These are phyloP conservation scores for Myotis davidii DNA, from an alignment of 2,113 vertebrate genomes.

Conservation along the genomic window DNA sequence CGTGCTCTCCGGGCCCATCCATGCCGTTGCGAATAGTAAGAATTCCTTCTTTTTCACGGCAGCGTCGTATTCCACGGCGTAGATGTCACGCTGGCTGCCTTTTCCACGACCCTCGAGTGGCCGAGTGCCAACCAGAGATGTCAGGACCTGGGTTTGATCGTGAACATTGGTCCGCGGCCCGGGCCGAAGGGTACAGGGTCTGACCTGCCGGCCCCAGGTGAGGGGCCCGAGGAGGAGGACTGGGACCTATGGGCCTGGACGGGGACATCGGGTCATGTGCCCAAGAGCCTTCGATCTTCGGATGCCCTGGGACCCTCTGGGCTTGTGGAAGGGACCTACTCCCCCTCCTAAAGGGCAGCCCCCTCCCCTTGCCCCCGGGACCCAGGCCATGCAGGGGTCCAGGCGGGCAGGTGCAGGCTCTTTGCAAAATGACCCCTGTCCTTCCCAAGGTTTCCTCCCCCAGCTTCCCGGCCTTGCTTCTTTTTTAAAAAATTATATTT, in stretches of 20 bases:
- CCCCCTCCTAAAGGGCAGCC: neutral
- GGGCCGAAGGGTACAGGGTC: neutral
- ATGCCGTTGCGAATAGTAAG: too few species aligned
- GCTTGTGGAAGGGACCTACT: neutral
- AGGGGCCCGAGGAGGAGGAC: neutral
- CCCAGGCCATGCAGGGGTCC: neutral
- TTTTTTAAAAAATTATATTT: too few species aligned
- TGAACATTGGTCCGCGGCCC: neutral
- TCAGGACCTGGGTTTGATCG: neutral
- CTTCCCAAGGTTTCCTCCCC: neutral
- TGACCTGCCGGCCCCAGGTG: neutral
- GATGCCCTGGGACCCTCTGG: neutral
- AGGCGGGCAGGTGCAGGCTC: too few species aligned
- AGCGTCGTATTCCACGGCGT: too few species aligned
- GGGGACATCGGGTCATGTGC: neutral
- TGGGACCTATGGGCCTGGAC: neutral
- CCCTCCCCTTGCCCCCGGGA: too few species aligned
- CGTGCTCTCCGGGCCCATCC: too few species aligned
- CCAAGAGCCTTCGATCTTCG: neutral
- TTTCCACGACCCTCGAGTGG: neutral
- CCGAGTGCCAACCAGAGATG: neutral
- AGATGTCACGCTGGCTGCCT: constrained; percentile 57
- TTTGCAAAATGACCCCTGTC: neutral
- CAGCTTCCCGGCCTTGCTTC: neutral
- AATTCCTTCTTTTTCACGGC: too few species aligned